Evolutionary conservation across 2,797 vertebrate genomes (phyloP), one percentile per base, ranked within the genome.

Genomic region (Tapera naevia): DNA sequence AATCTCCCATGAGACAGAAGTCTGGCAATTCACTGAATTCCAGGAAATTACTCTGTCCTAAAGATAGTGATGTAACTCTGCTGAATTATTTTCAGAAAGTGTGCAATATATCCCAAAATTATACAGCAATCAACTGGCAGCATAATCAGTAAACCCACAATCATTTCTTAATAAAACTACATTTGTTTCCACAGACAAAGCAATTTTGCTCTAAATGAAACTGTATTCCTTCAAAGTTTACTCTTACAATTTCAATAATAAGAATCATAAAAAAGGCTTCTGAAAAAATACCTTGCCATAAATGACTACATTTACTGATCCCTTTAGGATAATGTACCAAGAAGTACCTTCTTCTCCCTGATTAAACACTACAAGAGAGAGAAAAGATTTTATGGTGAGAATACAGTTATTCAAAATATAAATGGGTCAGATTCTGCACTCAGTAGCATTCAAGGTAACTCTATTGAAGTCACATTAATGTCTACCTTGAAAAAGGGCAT

Each of bases 291-390:
- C 99, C 98, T 99, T 99, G 93, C 99, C 99, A 94, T 99, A 99
- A 97, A 99, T 99, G 97, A 99, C 99, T 85, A 99, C 99, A 23
- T 99, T 99, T 94, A 99, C 99, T 1, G 99, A 99, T 96, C 99
- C 99, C 96, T 99, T 99, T 74, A 99, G 98, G 96, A 99, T 99
- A 97, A 99, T 99, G 97, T 99, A 99, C 99, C 99, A 99, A 37
- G 99, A 99, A 67, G 99, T 99, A 57, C 99, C 99, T 97, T 99
- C 99, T 98, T 99, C 99, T 64, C 99, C 99, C 96, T 99, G 99
- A 98, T 98, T 99, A 98, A 99, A 99, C 97, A 99, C 99, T 99
- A 88, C 22, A 91, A 97, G 88, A 97, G 93, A 95, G 81, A 95
- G 28, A 94, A 97, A 95, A 97, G 65, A 96, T 80, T 88, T 95